Conservation (phyloP, 1,140 invertebrate genomes). For the Bombus superbus region DNA sequence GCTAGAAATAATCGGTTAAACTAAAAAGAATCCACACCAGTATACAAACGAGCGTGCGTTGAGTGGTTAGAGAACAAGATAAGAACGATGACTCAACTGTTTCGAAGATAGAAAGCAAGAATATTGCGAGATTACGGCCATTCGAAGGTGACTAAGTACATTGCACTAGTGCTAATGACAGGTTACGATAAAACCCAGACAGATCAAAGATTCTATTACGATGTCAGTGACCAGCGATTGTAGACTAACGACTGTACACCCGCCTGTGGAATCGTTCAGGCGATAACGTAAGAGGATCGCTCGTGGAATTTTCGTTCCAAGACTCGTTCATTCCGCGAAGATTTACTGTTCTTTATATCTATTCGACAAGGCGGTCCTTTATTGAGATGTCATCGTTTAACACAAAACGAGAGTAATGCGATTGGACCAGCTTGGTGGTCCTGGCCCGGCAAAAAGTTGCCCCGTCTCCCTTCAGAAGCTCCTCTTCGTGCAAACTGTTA, state of each 20-base stretch:
- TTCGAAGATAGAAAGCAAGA: not conserved
- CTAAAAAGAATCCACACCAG: too few species aligned
- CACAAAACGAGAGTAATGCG: conserved; percentile 51
- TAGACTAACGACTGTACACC: too few species aligned
- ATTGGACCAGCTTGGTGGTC: conserved; percentile 43
- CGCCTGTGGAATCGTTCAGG: not conserved
- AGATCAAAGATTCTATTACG: not conserved
- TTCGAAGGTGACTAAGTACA: not conserved
- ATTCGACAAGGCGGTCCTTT: conserved; percentile 32
- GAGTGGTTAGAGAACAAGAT: too few species aligned
- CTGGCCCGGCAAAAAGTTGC: conserved; percentile 43
- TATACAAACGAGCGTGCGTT: too few species aligned
- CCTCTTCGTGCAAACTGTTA: conserved; percentile 31
- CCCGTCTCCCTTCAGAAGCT: not conserved
- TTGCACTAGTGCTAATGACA: not conserved
- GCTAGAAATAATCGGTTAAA: too few species aligned
- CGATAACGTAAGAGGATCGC: not conserved
- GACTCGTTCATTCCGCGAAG: not conserved
- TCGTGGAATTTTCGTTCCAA: not conserved
- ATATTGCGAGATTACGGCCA: not conserved
- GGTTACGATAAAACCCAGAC: not conserved
- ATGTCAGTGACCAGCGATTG: not conserved
- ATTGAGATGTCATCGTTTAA: conserved; percentile 59
- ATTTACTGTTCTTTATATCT: conserved; percentile 43
- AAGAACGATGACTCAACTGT: too few species aligned